Evolutionary conservation across 2,888 invertebrate species (phyloP).

Genomic region (Tiphia femorata): DNA sequence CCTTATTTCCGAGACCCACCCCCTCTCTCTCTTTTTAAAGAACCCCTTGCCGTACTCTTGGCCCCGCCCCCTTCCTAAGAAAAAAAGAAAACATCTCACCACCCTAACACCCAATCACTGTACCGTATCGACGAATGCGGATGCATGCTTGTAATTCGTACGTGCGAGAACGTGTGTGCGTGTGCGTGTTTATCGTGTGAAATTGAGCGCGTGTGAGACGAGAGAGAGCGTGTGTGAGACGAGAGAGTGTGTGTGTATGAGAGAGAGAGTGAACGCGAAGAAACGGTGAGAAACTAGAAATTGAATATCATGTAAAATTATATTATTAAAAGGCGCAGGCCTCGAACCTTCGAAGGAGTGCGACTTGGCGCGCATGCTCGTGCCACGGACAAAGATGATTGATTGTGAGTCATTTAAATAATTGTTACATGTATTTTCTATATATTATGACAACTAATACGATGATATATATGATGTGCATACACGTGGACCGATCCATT

Average conservation of each 20-base stretch:
- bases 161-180: no score
- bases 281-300: no score
- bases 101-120: slow-evolving; percentile 46
- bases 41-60: no score
- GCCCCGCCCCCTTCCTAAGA: slow-evolving; percentile 26
- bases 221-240: no score
- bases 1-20: slow-evolving; percentile 19
- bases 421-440: slow-evolving; percentile 68
- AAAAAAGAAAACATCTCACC: no score
- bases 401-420: slow-evolving; percentile 67
- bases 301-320: slow-evolving; percentile 63
- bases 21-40: slow-evolving; percentile 13
- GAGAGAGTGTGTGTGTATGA: no score
- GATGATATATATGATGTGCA: slow-evolving; percentile 40
- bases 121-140: slow-evolving; percentile 54
- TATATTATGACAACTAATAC: slow-evolving; percentile 64
- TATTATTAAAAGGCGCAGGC: slow-evolving; percentile 56
- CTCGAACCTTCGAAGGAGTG: slow-evolving; percentile 40
- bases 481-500: slow-evolving; percentile 17
- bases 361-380: slow-evolving; percentile 23
- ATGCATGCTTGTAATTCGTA: no score
- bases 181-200: no score
- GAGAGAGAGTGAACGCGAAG: no score
- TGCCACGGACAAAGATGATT: slow-evolving; percentile 54
- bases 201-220: no score